phyloP scores from a whole-genome alignment of 2,888 invertebrate genomes.

The Tenthredo mesomela region DNA sequence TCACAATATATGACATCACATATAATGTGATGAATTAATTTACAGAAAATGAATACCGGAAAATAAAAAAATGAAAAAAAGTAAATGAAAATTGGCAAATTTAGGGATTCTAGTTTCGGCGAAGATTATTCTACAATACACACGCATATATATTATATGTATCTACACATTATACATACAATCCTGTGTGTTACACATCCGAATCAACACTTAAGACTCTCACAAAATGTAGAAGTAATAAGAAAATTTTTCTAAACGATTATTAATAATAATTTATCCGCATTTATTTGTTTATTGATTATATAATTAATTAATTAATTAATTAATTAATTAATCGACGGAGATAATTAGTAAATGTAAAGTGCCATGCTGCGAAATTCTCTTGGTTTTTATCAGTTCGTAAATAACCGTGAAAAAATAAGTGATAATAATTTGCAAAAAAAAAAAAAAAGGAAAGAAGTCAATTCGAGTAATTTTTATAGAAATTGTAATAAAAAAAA shows the following conservation, averaged over 20 bases:
- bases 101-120: too few species aligned
- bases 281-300: neutral
- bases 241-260: neutral
- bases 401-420: neutral
- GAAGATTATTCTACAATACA: neutral
- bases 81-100: too few species aligned
- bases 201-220: slow-evolving; percentile 69
- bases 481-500: neutral
- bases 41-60: too few species aligned
- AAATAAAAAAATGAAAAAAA: too few species aligned
- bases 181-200: neutral
- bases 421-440: neutral
- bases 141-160: neutral
- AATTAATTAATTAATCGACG: neutral
- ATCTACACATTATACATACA: neutral
- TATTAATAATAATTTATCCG: too few species aligned
- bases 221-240: slow-evolving; percentile 71
- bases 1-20: too few species aligned
- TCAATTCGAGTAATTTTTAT: slow-evolving; percentile 36
- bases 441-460: slow-evolving; percentile 59
- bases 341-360: slow-evolving; percentile 53
- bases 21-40: too few species aligned
- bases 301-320: neutral
- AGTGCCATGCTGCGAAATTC: slow-evolving; percentile 73
- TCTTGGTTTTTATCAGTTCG: slow-evolving; percentile 18